Conservation (phyloP, 2,888 invertebrate species). For the Crepidodera aurea region DNA sequence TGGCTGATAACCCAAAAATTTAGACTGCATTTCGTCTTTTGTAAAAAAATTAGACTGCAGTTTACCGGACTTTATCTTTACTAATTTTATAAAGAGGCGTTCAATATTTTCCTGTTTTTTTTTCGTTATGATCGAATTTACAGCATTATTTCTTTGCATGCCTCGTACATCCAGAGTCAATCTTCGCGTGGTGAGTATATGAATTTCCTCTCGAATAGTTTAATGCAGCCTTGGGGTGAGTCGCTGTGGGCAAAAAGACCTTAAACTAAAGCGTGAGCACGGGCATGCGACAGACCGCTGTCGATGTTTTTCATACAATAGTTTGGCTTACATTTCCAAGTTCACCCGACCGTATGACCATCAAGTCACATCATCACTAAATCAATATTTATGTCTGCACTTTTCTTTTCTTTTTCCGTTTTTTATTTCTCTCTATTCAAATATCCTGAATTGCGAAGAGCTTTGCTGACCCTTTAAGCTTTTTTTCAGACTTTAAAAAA, state of each 20-base stretch:
- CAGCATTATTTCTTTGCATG: no score
- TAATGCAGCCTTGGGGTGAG: neutral
- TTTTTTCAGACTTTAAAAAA: no score
- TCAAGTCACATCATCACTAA: conserved; percentile 28
- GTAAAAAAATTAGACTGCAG: no score
- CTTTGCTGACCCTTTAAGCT: no score
- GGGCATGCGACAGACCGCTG: neutral
- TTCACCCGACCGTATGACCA: conserved; percentile 22
- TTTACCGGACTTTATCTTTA: no score
- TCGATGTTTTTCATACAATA: conserved; percentile 14
- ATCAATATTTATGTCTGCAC: conserved; percentile 31
- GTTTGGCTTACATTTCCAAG: conserved; percentile 28
- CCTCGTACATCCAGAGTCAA: conserved; percentile 1
- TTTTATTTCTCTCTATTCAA: neutral
- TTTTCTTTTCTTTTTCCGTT: neutral
- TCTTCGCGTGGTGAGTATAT: conserved; percentile 3
- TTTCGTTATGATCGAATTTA: no score
- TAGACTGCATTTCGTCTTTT: no score
- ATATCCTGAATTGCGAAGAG: no score
- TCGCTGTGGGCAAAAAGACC: neutral
- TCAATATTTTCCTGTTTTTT: no score
- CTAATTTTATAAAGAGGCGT: no score
- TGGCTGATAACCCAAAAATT: no score
- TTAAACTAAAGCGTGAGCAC: neutral
- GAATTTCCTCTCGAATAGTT: conserved; percentile 2